These are phyloP conservation scores for Cinclus mexicanus DNA, from an alignment of 2,113 vertebrate genomes.

Conservation along the genomic window DNA sequence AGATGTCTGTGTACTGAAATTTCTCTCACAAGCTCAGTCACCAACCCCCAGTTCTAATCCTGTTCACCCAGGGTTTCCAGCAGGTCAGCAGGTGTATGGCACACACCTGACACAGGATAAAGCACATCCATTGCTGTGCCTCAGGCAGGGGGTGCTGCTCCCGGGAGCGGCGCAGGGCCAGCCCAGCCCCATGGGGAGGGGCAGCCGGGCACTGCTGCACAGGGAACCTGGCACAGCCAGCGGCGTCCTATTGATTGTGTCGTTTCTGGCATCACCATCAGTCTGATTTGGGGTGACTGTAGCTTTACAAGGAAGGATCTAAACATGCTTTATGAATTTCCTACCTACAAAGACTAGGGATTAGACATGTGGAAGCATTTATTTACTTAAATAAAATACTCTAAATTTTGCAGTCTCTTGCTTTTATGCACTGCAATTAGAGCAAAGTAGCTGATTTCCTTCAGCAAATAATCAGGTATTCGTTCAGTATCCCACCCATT, in stretches of 20 bases:
- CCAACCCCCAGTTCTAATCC: neutral
- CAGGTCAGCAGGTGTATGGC: neutral
- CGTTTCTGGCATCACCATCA: neutral
- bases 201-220: neutral
- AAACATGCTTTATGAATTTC: neutral
- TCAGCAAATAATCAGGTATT: neutral
- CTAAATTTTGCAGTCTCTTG: conserved; percentile 2
- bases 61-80: neutral
- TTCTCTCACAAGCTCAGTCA: neutral
- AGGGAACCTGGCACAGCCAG: neutral
- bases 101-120: neutral
- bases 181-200: no score
- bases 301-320: neutral
- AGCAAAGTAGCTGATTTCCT: neutral
- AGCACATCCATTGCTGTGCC: no score
- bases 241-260: no score
- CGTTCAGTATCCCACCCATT: neutral
- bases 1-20: neutral
- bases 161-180: no score
- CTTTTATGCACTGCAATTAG: neutral
- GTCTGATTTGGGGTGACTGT: neutral
- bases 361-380: neutral
- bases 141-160: no score
- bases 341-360: neutral
- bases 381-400: conserved; percentile 38